Conservation (phyloP, 2,113 vertebrate genomes). For the Hypomesus transpacificus region DNA sequence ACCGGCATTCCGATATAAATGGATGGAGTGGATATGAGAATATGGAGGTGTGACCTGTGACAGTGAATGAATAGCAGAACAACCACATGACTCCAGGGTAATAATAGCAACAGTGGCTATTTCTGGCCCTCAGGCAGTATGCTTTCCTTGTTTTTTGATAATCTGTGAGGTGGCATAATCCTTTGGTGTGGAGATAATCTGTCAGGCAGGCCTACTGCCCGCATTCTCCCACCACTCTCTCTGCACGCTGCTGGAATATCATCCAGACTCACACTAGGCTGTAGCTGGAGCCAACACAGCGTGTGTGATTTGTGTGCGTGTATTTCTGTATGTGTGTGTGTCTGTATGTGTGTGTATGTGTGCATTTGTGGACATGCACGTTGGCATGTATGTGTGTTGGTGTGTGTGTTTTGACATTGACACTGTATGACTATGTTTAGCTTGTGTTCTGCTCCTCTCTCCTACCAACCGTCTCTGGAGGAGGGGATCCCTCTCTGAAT, state of each 20-base stretch:
- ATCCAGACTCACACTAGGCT: constrained; percentile 26
- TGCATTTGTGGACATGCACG: not conserved
- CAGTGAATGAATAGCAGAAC: not conserved
- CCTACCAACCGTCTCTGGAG: no score
- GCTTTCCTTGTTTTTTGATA: constrained; percentile 46
- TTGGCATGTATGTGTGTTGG: not conserved
- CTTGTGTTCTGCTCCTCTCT: no score
- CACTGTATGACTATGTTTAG: no score
- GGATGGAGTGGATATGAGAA: not conserved
- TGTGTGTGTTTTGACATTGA: no score
- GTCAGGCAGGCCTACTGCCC: constrained; percentile 49
- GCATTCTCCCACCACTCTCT: constrained; percentile 46
- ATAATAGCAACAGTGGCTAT: constrained; percentile 36
- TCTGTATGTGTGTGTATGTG: constrained; percentile 4
- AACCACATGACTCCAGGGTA: not conserved
- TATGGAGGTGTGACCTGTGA: no score
- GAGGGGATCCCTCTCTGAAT: no score
- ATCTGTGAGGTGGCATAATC: constrained; percentile 67
- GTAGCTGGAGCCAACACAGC: constrained; percentile 7
- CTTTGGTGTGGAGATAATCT: constrained; percentile 62
- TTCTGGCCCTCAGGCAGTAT: constrained; percentile 41
- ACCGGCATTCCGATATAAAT: constrained; percentile 12
- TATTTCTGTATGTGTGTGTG: not conserved
- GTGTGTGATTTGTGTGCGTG: constrained; percentile 7
- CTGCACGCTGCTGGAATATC: constrained; percentile 29